A percentile compares a stretch with the other conserved stretches of the same genome.
Evolutionary conservation across 2,797 vertebrate species (phyloP).

Genomic region (Mallotus villosus): DNA sequence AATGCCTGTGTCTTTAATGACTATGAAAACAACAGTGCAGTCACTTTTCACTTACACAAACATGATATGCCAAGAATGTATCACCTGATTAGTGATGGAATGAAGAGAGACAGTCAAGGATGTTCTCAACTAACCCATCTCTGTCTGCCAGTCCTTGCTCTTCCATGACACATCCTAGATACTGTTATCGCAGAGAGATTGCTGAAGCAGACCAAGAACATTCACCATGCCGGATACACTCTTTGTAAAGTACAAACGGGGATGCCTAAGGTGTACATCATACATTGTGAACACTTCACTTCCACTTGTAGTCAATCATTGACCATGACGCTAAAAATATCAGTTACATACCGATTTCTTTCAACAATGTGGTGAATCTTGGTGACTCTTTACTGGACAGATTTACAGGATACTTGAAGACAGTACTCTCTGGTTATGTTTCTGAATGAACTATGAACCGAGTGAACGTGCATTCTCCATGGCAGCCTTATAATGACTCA

Average conservation of each 20-base stretch:
- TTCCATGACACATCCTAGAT: conserved; percentile 26
- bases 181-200: conserved; percentile 42
- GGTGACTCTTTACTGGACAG: conserved; percentile 32
- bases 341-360: conserved; percentile 3
- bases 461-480: conserved; percentile 3
- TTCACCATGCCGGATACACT: neutral
- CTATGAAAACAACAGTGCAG: neutral
- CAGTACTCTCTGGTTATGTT: conserved; percentile 18
- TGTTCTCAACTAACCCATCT: conserved; percentile 33
- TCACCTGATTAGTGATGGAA: conserved; percentile 60
- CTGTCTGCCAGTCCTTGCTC: conserved; percentile 49
- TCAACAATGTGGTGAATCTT: conserved; percentile 6
- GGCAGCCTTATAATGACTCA: conserved; percentile 30
- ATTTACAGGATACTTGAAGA: conserved; percentile 9
- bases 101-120: conserved; percentile 29
- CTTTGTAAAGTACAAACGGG: neutral
- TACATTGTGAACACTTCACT: conserved; percentile 25
- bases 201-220: conserved; percentile 29
- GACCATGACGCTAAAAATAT: conserved; percentile 47
- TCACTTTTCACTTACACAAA: neutral
- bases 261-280: neutral
- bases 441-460: neutral
- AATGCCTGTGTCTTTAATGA: neutral
- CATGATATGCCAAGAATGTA: conserved; percentile 49
- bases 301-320: conserved; percentile 47